phyloP scores from a whole-genome alignment of 2,888 invertebrate genomes.

The Eupelmus urozonus region DNA sequence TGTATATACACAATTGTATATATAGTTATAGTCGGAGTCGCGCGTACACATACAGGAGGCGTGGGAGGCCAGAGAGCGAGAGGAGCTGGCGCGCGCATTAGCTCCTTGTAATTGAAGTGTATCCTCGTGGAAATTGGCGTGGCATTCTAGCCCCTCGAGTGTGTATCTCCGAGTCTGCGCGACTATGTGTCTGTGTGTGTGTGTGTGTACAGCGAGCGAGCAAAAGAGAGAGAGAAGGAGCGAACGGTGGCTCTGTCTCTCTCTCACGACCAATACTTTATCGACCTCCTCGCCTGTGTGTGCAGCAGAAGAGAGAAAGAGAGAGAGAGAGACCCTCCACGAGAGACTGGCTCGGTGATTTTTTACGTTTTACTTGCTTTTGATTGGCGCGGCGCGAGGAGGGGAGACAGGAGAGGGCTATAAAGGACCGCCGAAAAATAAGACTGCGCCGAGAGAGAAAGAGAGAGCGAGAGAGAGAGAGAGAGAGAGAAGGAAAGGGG shows the following conservation, averaged over 20 bases:
- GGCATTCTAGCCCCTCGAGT: slow-evolving; percentile 18
- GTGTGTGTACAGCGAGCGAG: neutral
- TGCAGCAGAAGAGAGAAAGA: too few species aligned
- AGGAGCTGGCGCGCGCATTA: slow-evolving; percentile 7
- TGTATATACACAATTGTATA: neutral
- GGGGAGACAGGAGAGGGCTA: slow-evolving; percentile 64
- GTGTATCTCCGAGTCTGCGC: neutral
- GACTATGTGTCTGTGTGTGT: neutral
- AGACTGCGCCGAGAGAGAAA: slow-evolving; percentile 63
- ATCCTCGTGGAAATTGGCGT: slow-evolving; percentile 42
- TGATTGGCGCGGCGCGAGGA: slow-evolving; percentile 70
- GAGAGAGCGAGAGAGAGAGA: slow-evolving; percentile 40
- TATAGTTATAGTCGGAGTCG: neutral
- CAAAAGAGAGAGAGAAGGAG: slow-evolving; percentile 26
- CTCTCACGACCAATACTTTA: slow-evolving; percentile 73
- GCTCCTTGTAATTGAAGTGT: slow-evolving; percentile 47
- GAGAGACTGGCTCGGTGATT: slow-evolving; percentile 71
- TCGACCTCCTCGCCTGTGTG: slow-evolving; percentile 69
- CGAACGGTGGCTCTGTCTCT: slow-evolving; percentile 59
- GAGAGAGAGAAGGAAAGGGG: slow-evolving; percentile 33
- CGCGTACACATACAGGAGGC: neutral
- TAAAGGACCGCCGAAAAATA: slow-evolving; percentile 76
- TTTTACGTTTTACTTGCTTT: slow-evolving; percentile 75
- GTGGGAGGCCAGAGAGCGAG: slow-evolving; percentile 1
- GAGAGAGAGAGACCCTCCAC: slow-evolving; percentile 71